These are phyloP conservation scores for Eudemis profundana DNA, from an alignment of 2,888 invertebrate genomes.

Conservation along the genomic window DNA sequence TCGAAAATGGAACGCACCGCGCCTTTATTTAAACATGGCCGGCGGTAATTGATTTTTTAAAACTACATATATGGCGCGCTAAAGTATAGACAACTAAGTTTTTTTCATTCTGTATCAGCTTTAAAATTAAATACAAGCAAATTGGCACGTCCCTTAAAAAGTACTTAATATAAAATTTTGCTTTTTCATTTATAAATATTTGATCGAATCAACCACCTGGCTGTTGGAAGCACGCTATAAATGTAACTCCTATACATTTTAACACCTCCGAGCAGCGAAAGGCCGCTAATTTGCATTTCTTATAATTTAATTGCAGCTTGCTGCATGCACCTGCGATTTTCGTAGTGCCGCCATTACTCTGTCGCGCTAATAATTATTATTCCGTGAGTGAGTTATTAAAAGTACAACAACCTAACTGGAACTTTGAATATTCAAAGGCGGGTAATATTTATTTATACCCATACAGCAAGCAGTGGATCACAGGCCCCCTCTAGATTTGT, in stretches of 20 bases:
- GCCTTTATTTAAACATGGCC: slow-evolving; percentile 55
- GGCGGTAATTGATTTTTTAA: slow-evolving; percentile 10
- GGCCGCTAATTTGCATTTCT: slow-evolving; percentile 53
- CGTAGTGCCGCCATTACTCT: slow-evolving; percentile 56
- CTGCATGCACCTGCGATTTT: slow-evolving; percentile 60
- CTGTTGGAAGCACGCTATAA: slow-evolving; percentile 25
- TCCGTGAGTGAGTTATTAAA: slow-evolving; percentile 58
- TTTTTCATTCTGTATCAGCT: background rate
- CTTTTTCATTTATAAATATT: slow-evolving; percentile 3
- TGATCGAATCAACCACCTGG: slow-evolving; percentile 26
- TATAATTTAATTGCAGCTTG: slow-evolving; percentile 60
- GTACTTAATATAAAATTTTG: background rate
- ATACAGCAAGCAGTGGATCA: too few relatives aligned
- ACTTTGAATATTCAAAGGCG: slow-evolving; percentile 17
- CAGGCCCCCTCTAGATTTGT: too few relatives aligned
- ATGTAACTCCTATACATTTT: slow-evolving; percentile 36
- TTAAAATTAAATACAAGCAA: background rate
- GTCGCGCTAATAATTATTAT: slow-evolving; percentile 43
- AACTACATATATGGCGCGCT: slow-evolving; percentile 20
- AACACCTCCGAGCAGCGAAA: slow-evolving; percentile 47
- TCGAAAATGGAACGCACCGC: slow-evolving; percentile 50
- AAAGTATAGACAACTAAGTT: slow-evolving; percentile 20
- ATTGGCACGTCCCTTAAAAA: background rate
- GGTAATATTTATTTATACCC: too few relatives aligned
- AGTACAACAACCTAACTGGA: slow-evolving; percentile 38